Base-by-base conservation (phyloP, 2,888 invertebrate species). In the Diploptera punctata region DNA sequence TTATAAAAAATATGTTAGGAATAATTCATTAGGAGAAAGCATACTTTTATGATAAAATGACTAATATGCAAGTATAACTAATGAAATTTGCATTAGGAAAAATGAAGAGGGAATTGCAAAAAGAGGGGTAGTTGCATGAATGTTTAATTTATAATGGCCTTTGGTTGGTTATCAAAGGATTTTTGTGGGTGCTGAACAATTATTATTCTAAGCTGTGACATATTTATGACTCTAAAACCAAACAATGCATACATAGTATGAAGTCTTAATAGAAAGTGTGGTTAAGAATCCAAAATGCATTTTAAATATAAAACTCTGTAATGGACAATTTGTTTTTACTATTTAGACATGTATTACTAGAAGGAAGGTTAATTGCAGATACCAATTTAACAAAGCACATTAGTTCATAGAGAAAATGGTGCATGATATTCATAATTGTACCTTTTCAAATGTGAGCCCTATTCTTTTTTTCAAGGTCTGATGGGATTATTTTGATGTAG, bases 121-220 rank as follows among this genome's bases (percentile, higher is more conserved):
- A 31, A 29, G 57, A 57, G 57, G 29, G 57, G 29, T 13, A 52
- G 19, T 0, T 26, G 54, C 26, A 13, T 26, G 54, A 1, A 33
- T 33, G 33, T 33, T 33, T 33, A 33, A n/a, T n/a, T n/a, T n/a
- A n/a, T n/a, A n/a, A 4, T 29, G 57, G 29, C 29, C 52, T 57
- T 57, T 57, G 57, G 57, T 57, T 29, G 29, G 57, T 21, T 24
- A 21, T 21, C 43, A 38, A 62, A 43, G 43, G 62, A 7, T 16
- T 29, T 10, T 2, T 16, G 29, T 29, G 47, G 65, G 65, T 65
- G 65, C 65, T 65, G 65, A 65, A 65, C 62, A 21, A 61, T 61
- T 54, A n/a, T n/a, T 61, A 61, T 61, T 61, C 61, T 61, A 61
- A 61, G 31, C 61, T 49, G 33, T 62, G 62, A 43, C 21, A 62